Base-by-base conservation (phyloP, 1,140 invertebrate species). In the Hydropsyche tenuis region DNA sequence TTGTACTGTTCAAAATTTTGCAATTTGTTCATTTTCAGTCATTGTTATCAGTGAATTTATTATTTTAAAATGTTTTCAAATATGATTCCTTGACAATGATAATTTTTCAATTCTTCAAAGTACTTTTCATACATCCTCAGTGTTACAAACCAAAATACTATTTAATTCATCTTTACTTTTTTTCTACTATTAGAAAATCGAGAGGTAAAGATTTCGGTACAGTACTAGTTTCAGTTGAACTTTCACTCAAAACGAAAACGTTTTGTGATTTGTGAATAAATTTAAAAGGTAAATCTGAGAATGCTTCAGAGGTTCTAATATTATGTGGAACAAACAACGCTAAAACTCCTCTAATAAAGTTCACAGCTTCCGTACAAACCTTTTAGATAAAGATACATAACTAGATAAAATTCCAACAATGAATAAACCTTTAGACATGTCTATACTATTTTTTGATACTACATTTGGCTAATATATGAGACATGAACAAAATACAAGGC, bases 401-500 rank as follows among this genome's bases (percentile, higher is more conserved):
- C 96, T 93, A 79, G 93, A 82, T 45, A 92, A 83, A 51, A 96
- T 80, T 1, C 89, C 89, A 23, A 87, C 87, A 56, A 96, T 73
- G 79, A 94, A 94, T 22, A 96, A 81, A n/a, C 94, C 94, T 81
- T 88, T 90, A 11, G 92, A 86, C 78, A 96, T 85, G 75, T 94
- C 91, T 74, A 84, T 82, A 11, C 88, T 86, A 43, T 83, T 87
- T n/a, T 76, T 86, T 88, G 25, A 94, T 86, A 76, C 83, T 85
- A 74, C 88, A 87, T 78, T 84, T 84, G 4, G 85, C 82, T 73
- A 98, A 83, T 75, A 96, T 91, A 81, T 96, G 90, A 42, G 89
- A 88, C 84, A 96, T 92, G 78, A 96, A 95, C 48, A 95, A 84
- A 64, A 94, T 85, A 78, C 90, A 89, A 51, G 95, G 94, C 9